Evolutionary conservation across 2,797 vertebrate species (phyloP).

Genomic region (Hemitrygon akajei): DNA sequence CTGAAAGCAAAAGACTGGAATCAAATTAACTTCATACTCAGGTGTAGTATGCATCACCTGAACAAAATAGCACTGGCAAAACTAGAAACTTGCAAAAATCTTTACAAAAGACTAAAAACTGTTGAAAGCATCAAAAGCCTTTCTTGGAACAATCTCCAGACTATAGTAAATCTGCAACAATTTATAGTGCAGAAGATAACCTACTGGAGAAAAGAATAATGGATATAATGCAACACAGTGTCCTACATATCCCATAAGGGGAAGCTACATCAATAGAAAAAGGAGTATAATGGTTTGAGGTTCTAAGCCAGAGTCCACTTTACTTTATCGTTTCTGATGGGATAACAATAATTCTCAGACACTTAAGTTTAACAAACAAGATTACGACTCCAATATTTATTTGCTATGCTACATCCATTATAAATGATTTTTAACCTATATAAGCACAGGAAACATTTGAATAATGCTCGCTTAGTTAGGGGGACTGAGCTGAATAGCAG

Average conservation of each 20-base stretch:
- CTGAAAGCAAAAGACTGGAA: not conserved
- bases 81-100: not conserved
- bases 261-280: not conserved
- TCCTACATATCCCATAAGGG: not conserved
- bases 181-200: not conserved
- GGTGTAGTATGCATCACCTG: not conserved
- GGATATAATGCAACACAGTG: not conserved
- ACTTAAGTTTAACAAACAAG: not conserved
- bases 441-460: too few relatives aligned
- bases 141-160: not conserved
- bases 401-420: not conserved
- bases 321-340: not conserved
- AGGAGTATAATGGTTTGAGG: not conserved
- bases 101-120: not conserved
- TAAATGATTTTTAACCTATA: not conserved
- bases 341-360: not conserved
- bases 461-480: not conserved
- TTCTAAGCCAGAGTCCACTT: not conserved
- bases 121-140: not conserved
- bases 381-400: not conserved
- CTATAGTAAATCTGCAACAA: not conserved
- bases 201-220: not conserved
- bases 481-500: not conserved
- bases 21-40: constrained; percentile 1
- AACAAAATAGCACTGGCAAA: not conserved